A percentile compares a stretch with the other conserved stretches of the same genome.
Evolutionary conservation across 2,113 vertebrate species (phyloP).

Genomic region (Alaudala cheleensis): DNA sequence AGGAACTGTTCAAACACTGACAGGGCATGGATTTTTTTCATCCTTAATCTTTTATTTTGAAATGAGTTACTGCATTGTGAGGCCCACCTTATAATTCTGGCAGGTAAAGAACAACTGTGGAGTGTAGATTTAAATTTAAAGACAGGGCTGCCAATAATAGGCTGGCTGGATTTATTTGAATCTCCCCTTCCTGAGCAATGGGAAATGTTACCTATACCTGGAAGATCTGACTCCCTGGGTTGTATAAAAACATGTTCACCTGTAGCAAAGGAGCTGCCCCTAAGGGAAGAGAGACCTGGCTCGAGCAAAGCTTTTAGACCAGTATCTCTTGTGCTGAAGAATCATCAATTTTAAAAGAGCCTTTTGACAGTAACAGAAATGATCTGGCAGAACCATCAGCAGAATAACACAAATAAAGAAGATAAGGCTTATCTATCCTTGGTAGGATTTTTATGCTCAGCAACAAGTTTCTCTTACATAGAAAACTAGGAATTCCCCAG

Average conservation of each 20-base stretch:
- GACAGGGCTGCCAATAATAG: not conserved
- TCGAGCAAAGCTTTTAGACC: not conserved
- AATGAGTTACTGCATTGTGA: not conserved
- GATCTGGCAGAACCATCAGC: not conserved
- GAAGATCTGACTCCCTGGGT: slow-evolving; percentile 3
- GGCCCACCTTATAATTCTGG: not conserved
- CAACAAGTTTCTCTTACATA: not conserved
- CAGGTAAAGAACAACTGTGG: not conserved
- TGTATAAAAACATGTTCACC: slow-evolving; percentile 1
- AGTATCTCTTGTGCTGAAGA: not conserved
- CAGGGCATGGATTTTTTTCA: not conserved
- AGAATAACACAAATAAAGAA: not conserved
- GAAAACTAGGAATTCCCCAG: slow-evolving; percentile 12
- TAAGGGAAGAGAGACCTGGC: not conserved
- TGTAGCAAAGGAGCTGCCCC: slow-evolving; percentile 22
- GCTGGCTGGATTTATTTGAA: not conserved
- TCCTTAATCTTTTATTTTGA: not conserved
- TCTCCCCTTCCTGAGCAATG: not conserved
- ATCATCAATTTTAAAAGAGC: not conserved
- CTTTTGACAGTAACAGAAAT: not conserved
- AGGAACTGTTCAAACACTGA: not conserved
- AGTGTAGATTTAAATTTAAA: not conserved
- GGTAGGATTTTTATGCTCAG: not conserved
- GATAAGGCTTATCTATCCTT: not conserved
- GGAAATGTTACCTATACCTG: not conserved